Evolutionary conservation across 2,113 vertebrate genomes (phyloP), one percentile per base, ranked within the genome.

Genomic region (Sebastes schlegelii): DNA sequence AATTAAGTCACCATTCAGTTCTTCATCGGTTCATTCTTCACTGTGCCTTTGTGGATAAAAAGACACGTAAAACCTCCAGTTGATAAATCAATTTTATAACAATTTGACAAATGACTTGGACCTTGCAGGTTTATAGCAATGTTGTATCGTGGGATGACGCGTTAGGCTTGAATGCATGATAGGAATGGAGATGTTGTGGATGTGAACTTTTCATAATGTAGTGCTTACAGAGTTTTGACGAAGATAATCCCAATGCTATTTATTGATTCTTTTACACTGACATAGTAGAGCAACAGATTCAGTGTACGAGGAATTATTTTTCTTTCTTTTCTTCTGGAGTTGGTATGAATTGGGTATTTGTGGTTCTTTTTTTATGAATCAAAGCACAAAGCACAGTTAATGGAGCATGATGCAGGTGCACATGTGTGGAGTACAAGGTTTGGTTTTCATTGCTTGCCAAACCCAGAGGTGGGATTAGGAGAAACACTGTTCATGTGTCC

Each of bases 1-100:
- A 57, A 71, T 66, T 40, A 54, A 69, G 49, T 62, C 34, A 49
- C 9, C 9, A 66, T 74, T 74, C 10, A 64, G 26, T 40, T 62
- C 14, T 19, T 71, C 6, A n/a, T 4, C 2, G 21, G 3, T 64
- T 62, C 66, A 46, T 42, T 61, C 49, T 26, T 61, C 19, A 21
- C 61, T 45, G 5, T 68, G n/a, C 49, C 11, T 17, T 58, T 51
- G 70, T 42, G 63, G 26, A 63, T 77, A 40, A 65, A 79, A 52
- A 49, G 4, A 49, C 60, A 11, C 23, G 26, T 68, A 17, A 48
- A 14, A 73, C 17, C 4, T 82, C 8, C 13, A 62, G 19, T 34
- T 8, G 9, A 63, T 19, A 12, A 64, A 45, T 11, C 8, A 2
- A 19, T 49, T 46, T 46, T 21, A 19, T 6, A 13, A 12, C 34